Conservation (phyloP, 2,888 invertebrate genomes). For the Hypomecis punctinalis region DNA sequence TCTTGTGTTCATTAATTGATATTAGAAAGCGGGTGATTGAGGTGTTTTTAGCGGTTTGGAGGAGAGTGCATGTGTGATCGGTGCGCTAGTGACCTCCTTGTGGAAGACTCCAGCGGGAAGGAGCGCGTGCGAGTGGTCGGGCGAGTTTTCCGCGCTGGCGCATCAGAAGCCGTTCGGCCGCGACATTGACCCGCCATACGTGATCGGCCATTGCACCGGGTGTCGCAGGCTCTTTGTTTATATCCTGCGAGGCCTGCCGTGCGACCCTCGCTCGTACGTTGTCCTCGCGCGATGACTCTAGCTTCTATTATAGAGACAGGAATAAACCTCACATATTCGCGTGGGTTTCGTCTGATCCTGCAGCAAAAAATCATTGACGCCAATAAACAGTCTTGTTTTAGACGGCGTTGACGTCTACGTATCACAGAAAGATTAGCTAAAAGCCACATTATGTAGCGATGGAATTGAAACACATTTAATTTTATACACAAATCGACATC, state of each 20-base stretch:
- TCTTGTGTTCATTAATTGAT: conserved; percentile 39
- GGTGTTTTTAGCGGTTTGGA: conserved; percentile 34
- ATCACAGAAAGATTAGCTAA: conserved; percentile 14
- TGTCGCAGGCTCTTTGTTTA: conserved; percentile 84
- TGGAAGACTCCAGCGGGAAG: conserved; percentile 64
- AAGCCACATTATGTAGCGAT: conserved; percentile 4
- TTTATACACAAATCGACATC: conserved; percentile 15
- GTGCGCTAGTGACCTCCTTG: conserved; percentile 75
- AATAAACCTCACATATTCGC: conserved; percentile 39
- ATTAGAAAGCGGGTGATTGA: conserved; percentile 48
- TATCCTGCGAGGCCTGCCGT: conserved; percentile 68
- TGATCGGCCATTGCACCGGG: conserved; percentile 81
- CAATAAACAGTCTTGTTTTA: conserved; percentile 34
- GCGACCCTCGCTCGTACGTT: conserved; percentile 59
- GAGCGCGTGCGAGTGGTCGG: conserved; percentile 61
- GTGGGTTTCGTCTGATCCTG: conserved; percentile 40
- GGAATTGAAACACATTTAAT: conserved; percentile 16
- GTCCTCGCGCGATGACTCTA: conserved; percentile 47
- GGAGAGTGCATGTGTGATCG: conserved; percentile 40
- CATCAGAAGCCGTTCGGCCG: conserved; percentile 75
- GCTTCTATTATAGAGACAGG: conserved; percentile 28
- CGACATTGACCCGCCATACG: conserved; percentile 82
- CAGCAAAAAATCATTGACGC: conserved; percentile 40
- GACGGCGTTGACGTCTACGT: conserved; percentile 19
- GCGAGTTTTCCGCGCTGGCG: conserved; percentile 72